Evolutionary conservation across 2,797 vertebrate genomes (phyloP).

Genomic region (Remorina albescens): DNA sequence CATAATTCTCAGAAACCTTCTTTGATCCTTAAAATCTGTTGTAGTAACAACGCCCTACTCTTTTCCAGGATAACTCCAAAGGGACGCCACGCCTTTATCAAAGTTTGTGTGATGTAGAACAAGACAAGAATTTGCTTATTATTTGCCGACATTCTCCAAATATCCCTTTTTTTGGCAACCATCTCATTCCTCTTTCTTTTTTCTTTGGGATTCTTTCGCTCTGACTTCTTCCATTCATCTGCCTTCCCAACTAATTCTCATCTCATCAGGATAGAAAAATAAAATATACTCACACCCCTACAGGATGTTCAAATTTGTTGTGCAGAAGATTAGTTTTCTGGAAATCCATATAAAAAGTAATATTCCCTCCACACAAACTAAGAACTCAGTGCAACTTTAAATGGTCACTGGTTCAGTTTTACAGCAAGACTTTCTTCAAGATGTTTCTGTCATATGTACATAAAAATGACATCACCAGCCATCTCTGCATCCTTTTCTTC

Average conservation of each 20-base stretch:
- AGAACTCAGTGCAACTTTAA: not conserved
- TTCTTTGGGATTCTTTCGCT: not conserved
- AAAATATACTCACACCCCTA: not conserved
- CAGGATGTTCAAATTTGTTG: not conserved
- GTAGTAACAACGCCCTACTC: not conserved
- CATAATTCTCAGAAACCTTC: not conserved
- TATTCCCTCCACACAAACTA: not conserved
- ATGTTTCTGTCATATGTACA: slow-evolving; percentile 34
- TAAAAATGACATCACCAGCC: slow-evolving; percentile 53
- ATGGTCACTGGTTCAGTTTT: slow-evolving; percentile 26
- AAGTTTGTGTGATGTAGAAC: not conserved
- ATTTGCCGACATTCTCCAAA: not conserved
- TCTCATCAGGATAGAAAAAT: not conserved
- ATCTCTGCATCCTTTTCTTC: slow-evolving; percentile 40
- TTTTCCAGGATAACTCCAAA: not conserved
- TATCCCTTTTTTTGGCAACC: not conserved
- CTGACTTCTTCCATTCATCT: not conserved
- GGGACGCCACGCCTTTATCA: not conserved
- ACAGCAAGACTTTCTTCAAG: slow-evolving; percentile 3
- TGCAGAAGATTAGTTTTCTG: not conserved
- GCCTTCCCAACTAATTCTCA: not conserved
- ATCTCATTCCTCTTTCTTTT: not conserved
- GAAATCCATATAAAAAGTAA: not conserved
- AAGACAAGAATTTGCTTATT: not conserved
- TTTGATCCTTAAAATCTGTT: slow-evolving; percentile 1